A percentile compares a stretch with the other conserved stretches of the same genome.
Evolutionary conservation across 2,888 invertebrate genomes (phyloP).

Genomic region (Dryadula phaetusa): DNA sequence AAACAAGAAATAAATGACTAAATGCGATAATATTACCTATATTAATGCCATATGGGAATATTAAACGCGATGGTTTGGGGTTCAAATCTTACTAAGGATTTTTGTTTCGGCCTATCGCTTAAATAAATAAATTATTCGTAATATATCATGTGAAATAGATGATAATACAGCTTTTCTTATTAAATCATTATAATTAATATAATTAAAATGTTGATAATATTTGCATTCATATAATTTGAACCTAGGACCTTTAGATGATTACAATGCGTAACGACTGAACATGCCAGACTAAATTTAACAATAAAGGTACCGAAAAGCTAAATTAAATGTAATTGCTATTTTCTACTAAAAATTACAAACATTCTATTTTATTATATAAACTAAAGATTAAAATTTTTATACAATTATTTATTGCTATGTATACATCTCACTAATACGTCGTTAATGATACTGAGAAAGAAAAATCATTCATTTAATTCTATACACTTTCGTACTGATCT

Average conservation of each 20-base stretch:
- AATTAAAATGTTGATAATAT: background rate
- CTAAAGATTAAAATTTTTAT: background rate
- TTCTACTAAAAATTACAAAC: background rate
- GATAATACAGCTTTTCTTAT: background rate
- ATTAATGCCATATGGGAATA: no score
- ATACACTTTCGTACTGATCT: background rate
- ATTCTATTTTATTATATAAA: background rate
- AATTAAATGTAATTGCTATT: background rate
- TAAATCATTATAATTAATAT: background rate
- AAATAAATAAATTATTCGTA: no score
- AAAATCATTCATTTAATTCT: no score
- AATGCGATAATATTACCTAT: no score
- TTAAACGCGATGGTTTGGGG: no score
- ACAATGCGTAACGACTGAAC: background rate
- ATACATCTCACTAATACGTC: constrained; percentile 69
- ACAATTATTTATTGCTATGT: constrained; percentile 63
- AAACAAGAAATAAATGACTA: no score
- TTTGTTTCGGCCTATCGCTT: no score
- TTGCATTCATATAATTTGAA: background rate
- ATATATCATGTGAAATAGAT: no score
- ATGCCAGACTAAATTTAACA: background rate
- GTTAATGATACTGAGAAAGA: constrained; percentile 9
- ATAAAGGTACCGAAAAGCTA: background rate
- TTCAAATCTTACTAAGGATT: no score
- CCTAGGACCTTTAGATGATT: background rate